Base-by-base conservation (phyloP, 30 jellyfish, hydroid and myxozoan genomes). In the Sanderia malayensis region DNA sequence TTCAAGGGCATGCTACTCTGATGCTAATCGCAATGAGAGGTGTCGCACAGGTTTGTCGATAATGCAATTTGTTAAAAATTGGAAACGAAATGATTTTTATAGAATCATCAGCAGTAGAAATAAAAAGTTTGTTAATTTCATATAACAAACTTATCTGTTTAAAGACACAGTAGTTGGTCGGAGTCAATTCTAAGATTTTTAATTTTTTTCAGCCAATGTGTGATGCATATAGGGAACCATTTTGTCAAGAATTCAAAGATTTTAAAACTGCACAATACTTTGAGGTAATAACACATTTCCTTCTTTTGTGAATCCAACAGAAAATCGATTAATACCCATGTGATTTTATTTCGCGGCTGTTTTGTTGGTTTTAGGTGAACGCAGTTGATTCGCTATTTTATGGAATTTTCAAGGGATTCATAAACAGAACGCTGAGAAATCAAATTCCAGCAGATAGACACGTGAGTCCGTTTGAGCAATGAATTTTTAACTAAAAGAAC, bases 1-100 rank as follows among this genome's bases (percentile, higher is more conserved):
- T 76, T 34, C 72, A 30, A 11, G 63, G 57, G 18, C 70, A 76
- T 47, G 67, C 53, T 11, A 76, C 87, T 1, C 24, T 76, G 44
- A 70, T 76, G 25, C 80, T 76, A 4, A 63, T 76, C n/a, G 87
- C 80, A 1, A 76, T 62, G 87, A 61, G 87, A 76, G 79, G 87
- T 19, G 62, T 62, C 44, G 87, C 87, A 2, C 87, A 76, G 73
- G 87, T 76, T 6, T 41, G 8, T 41, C 15, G 55, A 41, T 41
- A 6, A 6, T 41, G 55, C 55, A 41, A 8, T 8, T 15, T 15
- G 15, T 15, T 8, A 15, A 41, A 41, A 6, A 15, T 8, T 15
- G 8, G 55, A 41, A 41, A 15, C 55, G 8, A 41, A 41, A 41
- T 15, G 11, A 41, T 6, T 6, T 41, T 41, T 6, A 41, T 15